Percentiles rank a stretch among this genome's conserved stretches.
Evolutionary conservation across 2,888 invertebrate genomes (phyloP).

Genomic region (Tenthredo livida): DNA sequence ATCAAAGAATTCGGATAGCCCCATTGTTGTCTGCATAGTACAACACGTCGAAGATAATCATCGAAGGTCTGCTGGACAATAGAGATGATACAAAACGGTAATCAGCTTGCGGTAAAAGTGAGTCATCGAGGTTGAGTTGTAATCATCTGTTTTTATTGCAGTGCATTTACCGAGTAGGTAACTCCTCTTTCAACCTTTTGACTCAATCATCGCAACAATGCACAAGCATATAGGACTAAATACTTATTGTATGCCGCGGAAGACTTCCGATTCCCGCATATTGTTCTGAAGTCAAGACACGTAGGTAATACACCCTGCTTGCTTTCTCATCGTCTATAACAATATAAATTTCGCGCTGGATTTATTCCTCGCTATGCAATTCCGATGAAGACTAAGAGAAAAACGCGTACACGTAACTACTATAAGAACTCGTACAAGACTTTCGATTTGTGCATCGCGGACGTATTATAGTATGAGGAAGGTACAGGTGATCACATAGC

Average conservation of each 20-base stretch:
- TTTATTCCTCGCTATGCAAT: background rate
- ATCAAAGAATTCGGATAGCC: constrained; percentile 1
- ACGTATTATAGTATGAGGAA: background rate
- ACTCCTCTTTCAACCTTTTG: background rate
- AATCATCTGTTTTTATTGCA: background rate
- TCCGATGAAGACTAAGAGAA: too few species aligned
- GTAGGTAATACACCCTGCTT: background rate
- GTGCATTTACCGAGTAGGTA: constrained; percentile 9
- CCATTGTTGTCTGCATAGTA: constrained; percentile 37
- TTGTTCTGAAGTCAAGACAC: constrained; percentile 7
- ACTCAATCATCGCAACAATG: background rate
- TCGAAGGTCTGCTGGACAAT: constrained; percentile 22
- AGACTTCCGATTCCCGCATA: background rate
- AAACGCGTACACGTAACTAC: background rate
- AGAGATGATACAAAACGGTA: constrained; percentile 35
- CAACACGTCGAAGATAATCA: constrained; percentile 1
- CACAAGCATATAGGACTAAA: background rate
- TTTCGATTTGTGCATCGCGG: constrained; percentile 28
- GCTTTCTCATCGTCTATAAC: background rate
- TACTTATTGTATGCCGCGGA: background rate
- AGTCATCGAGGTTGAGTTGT: background rate
- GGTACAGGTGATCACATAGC: background rate
- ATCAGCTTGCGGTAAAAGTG: constrained; percentile 32
- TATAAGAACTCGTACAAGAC: background rate
- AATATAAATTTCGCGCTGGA: background rate